A percentile compares a stretch with the other conserved stretches of the same genome.
These are phyloP conservation scores for Trematomus bernacchii DNA, from an alignment of 2,797 vertebrate species.

Conservation along the genomic window DNA sequence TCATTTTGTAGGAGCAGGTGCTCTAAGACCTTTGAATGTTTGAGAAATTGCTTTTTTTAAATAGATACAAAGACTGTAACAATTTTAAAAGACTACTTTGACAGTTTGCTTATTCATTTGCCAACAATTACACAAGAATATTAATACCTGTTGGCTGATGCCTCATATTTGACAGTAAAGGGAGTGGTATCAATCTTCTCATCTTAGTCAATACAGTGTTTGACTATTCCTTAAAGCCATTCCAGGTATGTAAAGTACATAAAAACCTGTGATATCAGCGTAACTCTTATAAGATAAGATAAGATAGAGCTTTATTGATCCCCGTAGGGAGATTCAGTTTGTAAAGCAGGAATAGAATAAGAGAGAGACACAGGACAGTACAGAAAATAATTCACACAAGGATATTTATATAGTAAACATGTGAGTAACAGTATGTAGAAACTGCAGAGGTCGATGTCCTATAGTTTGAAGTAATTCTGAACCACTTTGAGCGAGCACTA, in stretches of 20 bases:
- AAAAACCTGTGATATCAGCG: not conserved
- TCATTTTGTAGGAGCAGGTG: conserved; percentile 16
- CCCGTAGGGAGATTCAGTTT: too few species aligned
- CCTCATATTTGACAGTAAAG: not conserved
- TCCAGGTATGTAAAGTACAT: not conserved
- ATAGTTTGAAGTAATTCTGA: not conserved
- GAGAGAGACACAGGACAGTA: too few species aligned
- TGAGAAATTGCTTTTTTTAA: not conserved
- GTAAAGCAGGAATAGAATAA: too few species aligned
- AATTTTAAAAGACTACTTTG: not conserved
- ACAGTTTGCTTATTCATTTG: not conserved
- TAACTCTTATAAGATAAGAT: too few species aligned
- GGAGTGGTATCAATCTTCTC: not conserved
- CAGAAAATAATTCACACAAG: too few species aligned
- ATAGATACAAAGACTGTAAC: not conserved
- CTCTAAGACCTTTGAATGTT: not conserved
- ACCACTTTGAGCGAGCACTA: not conserved
- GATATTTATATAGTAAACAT: too few species aligned
- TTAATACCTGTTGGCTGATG: not conserved
- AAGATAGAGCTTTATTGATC: too few species aligned
- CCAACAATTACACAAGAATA: not conserved
- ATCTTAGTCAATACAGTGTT: not conserved
- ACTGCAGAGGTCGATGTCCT: not conserved
- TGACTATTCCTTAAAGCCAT: not conserved
- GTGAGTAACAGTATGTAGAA: not conserved